These are phyloP conservation scores for Catonia carolina DNA, from an alignment of 2,888 invertebrate genomes.

Conservation along the genomic window DNA sequence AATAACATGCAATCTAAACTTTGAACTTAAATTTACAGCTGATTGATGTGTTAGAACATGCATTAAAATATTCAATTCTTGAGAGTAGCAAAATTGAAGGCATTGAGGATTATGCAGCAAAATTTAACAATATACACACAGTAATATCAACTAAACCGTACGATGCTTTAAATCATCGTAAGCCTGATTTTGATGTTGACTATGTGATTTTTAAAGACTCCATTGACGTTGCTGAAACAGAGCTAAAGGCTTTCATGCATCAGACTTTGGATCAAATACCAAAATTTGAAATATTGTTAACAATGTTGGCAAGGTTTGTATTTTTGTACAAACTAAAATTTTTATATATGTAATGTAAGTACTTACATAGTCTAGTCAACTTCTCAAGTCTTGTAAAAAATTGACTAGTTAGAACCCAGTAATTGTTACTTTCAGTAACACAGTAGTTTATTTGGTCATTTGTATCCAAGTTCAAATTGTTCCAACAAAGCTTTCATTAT, in stretches of 20 bases:
- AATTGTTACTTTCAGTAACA: no score
- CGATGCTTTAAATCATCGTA: constrained; percentile 73
- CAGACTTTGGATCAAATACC: constrained; percentile 39
- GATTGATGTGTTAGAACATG: constrained; percentile 63
- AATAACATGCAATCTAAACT: no score
- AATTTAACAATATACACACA: constrained; percentile 59
- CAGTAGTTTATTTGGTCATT: no score
- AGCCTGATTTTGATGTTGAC: constrained; percentile 66
- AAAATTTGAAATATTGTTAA: constrained; percentile 12
- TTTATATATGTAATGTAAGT: not conserved
- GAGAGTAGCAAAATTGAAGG: constrained; percentile 73
- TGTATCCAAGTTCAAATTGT: no score
- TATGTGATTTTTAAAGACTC: constrained; percentile 63
- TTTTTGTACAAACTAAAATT: not conserved
- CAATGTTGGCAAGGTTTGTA: constrained; percentile 10
- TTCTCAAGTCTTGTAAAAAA: no score
- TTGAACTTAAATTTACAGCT: constrained; percentile 54
- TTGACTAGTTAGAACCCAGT: no score
- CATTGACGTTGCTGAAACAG: constrained; percentile 62
- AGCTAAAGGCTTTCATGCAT: constrained; percentile 66
- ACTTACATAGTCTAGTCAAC: no score
- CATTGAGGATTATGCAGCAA: constrained; percentile 62
- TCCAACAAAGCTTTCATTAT: no score
- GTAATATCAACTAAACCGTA: constrained; percentile 65
- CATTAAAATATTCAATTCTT: constrained; percentile 64